Base-by-base conservation (phyloP, 2,797 vertebrate genomes). In the Enteromius viviparus region DNA sequence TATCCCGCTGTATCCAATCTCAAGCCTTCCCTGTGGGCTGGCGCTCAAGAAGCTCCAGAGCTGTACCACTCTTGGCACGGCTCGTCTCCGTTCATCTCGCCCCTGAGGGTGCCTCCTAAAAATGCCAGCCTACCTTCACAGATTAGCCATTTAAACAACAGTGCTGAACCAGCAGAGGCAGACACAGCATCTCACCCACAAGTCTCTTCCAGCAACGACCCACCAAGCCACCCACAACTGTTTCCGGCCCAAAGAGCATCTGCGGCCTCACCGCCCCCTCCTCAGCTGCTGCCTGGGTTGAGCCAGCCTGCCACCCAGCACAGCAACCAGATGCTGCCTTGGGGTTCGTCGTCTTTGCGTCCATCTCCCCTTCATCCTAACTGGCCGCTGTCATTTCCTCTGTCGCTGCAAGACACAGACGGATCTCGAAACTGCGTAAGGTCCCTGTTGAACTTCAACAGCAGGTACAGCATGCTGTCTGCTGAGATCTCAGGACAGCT, bases 121-220 rank as follows among this genome's bases (percentile, higher is more conserved):
- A 82, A 62, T 21, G 34, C n/a, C 10, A 17, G 34, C 15, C 9
- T 47, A 51, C 17, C 53, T 47, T 62, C 53, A 77, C 19, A 71
- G 11, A 9, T 53, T 29, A 12, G 11, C 37, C 78, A 49, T 19
- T 32, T 34, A 3, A 65, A 17, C 53, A 64, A 19, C 62, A 65
- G 15, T 1, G 23, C 66, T 21, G 51, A 45, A 53, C 58, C 78
- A 14, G 47, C 53, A 2, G 86, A 88, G 66, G 51, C 58, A 1
- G 87, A 89, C 21, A 23, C 70, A 42, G 77, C 87, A 5, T 32
- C 78, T n/a, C 89, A 89, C 62, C 87, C 78, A 3, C 89, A 89
- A n/a, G 87, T 93, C 23, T 90, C 90, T 68, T 89, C 87, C 69
- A 89, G 87, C 55, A 87, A 85, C 6, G 87, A 91, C 82, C 42